Conservation (phyloP, 2,113 vertebrate genomes). For the Casuarius casuarius region DNA sequence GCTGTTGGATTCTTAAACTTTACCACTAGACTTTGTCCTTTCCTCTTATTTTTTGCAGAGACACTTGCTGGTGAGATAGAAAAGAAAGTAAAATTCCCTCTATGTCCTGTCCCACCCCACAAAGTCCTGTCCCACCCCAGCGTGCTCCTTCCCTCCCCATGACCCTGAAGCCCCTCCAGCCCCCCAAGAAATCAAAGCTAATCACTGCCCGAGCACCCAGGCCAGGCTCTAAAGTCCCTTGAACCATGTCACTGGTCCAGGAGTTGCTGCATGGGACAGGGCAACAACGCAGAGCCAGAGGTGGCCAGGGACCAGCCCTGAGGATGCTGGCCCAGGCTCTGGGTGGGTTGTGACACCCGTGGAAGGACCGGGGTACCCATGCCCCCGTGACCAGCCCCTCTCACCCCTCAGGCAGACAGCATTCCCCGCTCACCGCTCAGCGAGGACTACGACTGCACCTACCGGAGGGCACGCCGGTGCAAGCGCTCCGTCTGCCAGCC, state of each 20-base stretch:
- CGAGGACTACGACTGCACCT: constrained; percentile 85
- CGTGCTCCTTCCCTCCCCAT: not conserved
- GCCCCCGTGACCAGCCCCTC: not conserved
- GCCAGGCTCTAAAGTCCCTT: not conserved
- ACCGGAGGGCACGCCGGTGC: constrained; percentile 76
- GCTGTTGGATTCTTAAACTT: not conserved
- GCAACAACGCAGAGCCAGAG: not conserved
- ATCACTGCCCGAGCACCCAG: not conserved
- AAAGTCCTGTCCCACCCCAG: not conserved
- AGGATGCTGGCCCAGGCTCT: not conserved
- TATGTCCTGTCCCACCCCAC: not conserved
- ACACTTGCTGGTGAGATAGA: not conserved
- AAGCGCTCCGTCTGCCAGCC: constrained; percentile 78
- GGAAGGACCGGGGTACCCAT: not conserved
- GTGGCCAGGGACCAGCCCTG: not conserved
- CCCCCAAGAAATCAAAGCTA: not conserved
- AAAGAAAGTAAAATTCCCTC: not conserved
- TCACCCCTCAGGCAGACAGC: constrained; percentile 86
- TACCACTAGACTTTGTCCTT: not conserved
- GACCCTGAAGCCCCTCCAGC: not conserved
- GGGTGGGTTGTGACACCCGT: not conserved
- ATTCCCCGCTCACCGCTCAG: constrained; percentile 84
- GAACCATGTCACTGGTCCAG: not conserved
- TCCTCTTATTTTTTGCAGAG: not conserved
- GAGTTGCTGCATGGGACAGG: not conserved